These are phyloP conservation scores for Eurypyga helias DNA, from an alignment of 2,113 vertebrate species.

Conservation along the genomic window DNA sequence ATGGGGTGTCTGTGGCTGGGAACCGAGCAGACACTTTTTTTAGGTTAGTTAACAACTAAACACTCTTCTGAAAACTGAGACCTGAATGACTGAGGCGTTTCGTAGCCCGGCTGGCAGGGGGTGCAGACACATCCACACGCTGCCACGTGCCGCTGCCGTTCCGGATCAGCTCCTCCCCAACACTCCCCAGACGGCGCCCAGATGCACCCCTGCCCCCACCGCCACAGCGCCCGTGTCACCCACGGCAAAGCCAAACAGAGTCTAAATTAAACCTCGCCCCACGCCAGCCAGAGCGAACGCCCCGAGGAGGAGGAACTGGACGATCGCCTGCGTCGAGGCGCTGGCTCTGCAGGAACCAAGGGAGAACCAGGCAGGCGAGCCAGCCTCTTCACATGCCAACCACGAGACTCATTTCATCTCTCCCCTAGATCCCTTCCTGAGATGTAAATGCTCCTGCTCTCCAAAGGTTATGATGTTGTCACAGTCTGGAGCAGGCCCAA, in stretches of 20 bases:
- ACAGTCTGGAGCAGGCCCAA: neutral
- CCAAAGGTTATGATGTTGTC: neutral
- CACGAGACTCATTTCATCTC: neutral
- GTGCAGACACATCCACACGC: neutral
- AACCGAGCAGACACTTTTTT: too few relatives aligned
- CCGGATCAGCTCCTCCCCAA: neutral
- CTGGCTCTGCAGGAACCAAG: neutral
- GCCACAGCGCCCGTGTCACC: neutral
- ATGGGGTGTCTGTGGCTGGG: too few relatives aligned
- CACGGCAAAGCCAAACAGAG: neutral
- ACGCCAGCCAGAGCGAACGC: neutral
- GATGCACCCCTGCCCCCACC: neutral
- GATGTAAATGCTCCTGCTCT: neutral
- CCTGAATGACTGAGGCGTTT: neutral
- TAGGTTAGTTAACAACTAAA: neutral
- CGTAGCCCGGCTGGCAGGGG: neutral
- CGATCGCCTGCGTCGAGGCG: neutral
- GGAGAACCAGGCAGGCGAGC: neutral
- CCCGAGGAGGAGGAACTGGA: neutral
- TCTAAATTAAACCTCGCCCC: neutral
- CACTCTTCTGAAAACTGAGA: too few relatives aligned
- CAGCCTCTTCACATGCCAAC: neutral
- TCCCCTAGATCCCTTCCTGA: neutral
- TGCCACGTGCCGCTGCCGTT: neutral
- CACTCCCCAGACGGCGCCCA: neutral